These are phyloP conservation scores for Nyctibius grandis DNA, from an alignment of 2,797 vertebrate genomes.

Conservation along the genomic window DNA sequence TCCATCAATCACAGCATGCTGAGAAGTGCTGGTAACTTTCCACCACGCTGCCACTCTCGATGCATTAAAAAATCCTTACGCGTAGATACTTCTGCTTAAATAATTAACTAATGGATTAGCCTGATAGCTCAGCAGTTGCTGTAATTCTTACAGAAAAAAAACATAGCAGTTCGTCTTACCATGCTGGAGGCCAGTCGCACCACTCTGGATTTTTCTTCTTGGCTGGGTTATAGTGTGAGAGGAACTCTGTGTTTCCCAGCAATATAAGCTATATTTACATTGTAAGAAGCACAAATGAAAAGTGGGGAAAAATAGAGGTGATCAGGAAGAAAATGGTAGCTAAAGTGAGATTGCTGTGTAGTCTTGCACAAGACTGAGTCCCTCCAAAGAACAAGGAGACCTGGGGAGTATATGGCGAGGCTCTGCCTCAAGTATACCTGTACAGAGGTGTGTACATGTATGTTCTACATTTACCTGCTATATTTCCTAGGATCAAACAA, in stretches of 20 bases:
- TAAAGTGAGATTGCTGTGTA: neutral
- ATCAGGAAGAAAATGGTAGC: neutral
- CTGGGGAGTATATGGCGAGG: neutral
- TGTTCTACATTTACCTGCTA: fast-evolving
- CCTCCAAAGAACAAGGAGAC: neutral
- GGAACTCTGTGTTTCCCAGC: neutral
- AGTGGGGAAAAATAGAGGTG: fast-evolving
- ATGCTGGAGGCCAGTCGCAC: neutral
- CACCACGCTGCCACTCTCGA: neutral
- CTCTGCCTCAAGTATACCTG: neutral
- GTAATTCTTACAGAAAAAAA: slow-evolving; percentile 21
- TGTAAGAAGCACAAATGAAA: neutral
- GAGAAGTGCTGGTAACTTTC: slow-evolving; percentile 37
- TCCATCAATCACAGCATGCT: slow-evolving; percentile 20
- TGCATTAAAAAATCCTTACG: slow-evolving; percentile 57
- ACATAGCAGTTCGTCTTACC: neutral
- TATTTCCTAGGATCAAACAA: neutral
- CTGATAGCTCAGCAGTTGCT: slow-evolving; percentile 65
- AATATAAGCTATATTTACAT: neutral
- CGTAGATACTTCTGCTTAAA: slow-evolving; percentile 52
- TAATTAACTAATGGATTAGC: slow-evolving; percentile 65
- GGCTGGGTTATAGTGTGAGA: neutral
- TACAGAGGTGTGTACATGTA: neutral
- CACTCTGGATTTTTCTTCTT: neutral
- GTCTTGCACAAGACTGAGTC: neutral